phyloP scores from a whole-genome alignment of 1,140 invertebrate species.

The Contarinia nasturtii region DNA sequence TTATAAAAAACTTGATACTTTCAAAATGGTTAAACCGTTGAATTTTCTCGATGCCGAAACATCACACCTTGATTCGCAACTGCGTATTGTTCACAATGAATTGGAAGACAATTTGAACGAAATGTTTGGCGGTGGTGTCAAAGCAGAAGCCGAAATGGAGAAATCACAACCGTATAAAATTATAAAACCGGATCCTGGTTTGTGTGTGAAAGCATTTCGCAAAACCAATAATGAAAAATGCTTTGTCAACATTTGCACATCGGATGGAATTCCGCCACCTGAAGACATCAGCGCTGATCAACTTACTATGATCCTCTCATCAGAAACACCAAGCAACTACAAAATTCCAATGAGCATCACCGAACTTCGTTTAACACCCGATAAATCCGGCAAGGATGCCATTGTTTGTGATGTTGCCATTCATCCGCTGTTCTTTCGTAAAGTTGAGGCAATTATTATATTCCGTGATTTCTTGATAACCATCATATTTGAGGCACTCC shows the following conservation, averaged over 20 bases:
- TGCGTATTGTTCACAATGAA: neutral
- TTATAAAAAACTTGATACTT: neutral
- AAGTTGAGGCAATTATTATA: constrained; percentile 40
- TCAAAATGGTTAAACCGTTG: neutral
- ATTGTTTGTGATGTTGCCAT: constrained; percentile 61
- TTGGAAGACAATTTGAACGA: neutral
- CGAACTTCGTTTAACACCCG: constrained; percentile 49
- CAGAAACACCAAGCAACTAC: no score
- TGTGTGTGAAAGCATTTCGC: no score
- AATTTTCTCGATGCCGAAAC: neutral
- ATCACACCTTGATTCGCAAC: neutral
- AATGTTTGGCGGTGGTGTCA: neutral
- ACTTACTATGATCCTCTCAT: constrained; percentile 49
- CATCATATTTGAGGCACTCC: constrained; percentile 50
- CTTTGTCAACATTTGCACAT: constrained; percentile 63
- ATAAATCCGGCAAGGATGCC: constrained; percentile 51
- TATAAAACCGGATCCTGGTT: no score
- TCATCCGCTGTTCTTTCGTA: constrained; percentile 47
- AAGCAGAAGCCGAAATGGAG: constrained; percentile 69
- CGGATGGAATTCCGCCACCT: constrained; percentile 25
- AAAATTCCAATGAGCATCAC: constrained; percentile 22
- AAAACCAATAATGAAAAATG: no score
- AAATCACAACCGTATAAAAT: constrained; percentile 39
- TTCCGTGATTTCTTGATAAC: constrained; percentile 59
- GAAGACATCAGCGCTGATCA: constrained; percentile 10